Percentiles rank a stretch among this genome's conserved stretches.
Evolutionary conservation across 1,140 invertebrate genomes (phyloP).

Genomic region (Drosophila oshimai): DNA sequence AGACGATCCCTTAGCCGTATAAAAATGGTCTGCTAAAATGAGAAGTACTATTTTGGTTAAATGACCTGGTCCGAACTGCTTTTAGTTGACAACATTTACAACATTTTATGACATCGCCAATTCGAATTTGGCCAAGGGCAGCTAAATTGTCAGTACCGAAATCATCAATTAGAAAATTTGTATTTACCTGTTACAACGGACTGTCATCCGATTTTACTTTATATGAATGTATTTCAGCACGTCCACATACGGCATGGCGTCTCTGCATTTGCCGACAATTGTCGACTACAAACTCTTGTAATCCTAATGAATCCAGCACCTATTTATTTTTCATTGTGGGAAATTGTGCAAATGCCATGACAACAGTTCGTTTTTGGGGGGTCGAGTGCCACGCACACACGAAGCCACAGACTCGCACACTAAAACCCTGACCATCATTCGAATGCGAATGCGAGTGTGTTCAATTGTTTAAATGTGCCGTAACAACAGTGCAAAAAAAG

Average conservation of each 20-base stretch:
- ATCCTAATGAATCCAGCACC: constrained; percentile 79
- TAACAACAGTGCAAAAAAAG: constrained; percentile 56
- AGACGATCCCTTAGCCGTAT: too few relatives aligned
- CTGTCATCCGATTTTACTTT: not conserved
- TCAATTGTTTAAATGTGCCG: constrained; percentile 79
- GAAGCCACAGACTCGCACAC: not conserved
- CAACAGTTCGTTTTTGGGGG: constrained; percentile 59
- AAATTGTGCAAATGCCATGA: constrained; percentile 79
- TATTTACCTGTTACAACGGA: not conserved
- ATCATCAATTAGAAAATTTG: not conserved
- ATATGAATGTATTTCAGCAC: not conserved
- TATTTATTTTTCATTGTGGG: constrained; percentile 80
- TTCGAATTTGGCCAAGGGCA: not conserved
- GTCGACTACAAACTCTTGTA: constrained; percentile 56
- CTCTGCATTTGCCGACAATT: constrained; percentile 24
- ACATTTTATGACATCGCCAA: not conserved
- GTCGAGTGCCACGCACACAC: constrained; percentile 19
- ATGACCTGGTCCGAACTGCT: too few relatives aligned
- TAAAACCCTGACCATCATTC: constrained; percentile 2
- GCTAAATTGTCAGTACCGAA: not conserved
- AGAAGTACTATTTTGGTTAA: too few relatives aligned
- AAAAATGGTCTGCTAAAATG: too few relatives aligned
- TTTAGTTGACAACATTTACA: constrained; percentile 1
- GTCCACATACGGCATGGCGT: constrained; percentile 5
- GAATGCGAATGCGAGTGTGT: constrained; percentile 51